phyloP scores from a whole-genome alignment of 2,797 vertebrate species.

The Tamandua tetradactyla region DNA sequence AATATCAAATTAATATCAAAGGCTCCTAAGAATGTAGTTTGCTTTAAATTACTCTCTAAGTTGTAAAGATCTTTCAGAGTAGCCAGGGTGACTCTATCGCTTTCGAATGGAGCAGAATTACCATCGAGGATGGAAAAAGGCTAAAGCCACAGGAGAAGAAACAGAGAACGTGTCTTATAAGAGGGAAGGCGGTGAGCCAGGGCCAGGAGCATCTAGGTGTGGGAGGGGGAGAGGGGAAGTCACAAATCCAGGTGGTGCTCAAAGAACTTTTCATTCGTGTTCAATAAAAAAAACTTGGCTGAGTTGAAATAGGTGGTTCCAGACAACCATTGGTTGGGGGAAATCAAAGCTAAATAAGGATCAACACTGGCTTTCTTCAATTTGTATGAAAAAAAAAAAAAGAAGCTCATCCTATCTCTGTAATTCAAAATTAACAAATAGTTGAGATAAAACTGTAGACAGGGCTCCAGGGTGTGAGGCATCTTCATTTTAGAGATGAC shows the following conservation, averaged over 20 bases:
- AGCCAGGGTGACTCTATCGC: not conserved
- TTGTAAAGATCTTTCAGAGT: slow-evolving; percentile 41
- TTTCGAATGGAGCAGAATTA: slow-evolving; percentile 3
- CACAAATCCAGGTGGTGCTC: slow-evolving; percentile 22
- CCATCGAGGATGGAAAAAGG: not conserved
- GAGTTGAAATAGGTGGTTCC: not conserved
- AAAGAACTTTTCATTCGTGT: not conserved
- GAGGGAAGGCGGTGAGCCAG: not conserved
- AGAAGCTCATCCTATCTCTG: not conserved
- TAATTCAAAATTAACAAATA: not conserved
- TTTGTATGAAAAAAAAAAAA: not conserved
- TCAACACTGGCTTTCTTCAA: not conserved
- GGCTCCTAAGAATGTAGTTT: slow-evolving; percentile 27
- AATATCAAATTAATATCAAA: slow-evolving; percentile 51
- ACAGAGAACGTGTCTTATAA: not conserved
- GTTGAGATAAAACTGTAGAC: not conserved
- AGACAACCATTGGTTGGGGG: not conserved
- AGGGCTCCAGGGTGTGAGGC: not conserved
- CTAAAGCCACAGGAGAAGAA: not conserved
- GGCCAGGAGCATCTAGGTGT: not conserved
- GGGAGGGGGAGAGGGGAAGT: not conserved
- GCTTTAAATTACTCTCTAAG: not conserved
- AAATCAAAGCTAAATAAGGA: slow-evolving; percentile 25
- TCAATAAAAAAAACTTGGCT: slow-evolving; percentile 3
- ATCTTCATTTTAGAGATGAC: not conserved